Percentiles rank a stretch among this genome's conserved stretches.
Evolutionary conservation across 2,888 invertebrate species (phyloP).

Genomic region (Zeuzera pyrina): DNA sequence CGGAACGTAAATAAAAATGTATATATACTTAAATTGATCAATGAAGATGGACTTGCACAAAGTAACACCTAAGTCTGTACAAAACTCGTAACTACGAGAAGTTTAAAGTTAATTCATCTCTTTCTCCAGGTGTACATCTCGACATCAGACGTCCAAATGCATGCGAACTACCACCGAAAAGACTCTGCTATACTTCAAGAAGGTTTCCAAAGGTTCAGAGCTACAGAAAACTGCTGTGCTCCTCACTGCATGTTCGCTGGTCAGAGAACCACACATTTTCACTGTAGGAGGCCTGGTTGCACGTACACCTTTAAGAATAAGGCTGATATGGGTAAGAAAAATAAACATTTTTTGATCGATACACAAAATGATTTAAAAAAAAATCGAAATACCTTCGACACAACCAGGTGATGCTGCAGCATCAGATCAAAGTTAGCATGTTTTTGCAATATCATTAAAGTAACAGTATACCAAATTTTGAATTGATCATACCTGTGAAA

Average conservation of each 20-base stretch:
- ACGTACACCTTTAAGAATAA: conserved; percentile 98
- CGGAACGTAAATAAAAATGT: too few relatives aligned
- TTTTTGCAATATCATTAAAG: too few relatives aligned
- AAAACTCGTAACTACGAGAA: too few relatives aligned
- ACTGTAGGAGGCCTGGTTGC: conserved; percentile 92
- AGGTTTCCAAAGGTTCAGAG: conserved; percentile 96
- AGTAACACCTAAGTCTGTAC: too few relatives aligned
- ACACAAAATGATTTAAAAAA: too few relatives aligned
- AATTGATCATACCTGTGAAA: too few relatives aligned
- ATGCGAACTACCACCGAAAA: conserved; percentile 98
- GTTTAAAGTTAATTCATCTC: too few relatives aligned
- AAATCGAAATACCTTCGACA: too few relatives aligned
- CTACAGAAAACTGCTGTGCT: conserved; percentile 95
- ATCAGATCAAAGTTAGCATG: too few relatives aligned
- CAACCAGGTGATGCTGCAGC: too few relatives aligned
- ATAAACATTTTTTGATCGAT: neutral
- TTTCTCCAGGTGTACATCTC: conserved; percentile 89
- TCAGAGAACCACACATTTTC: conserved; percentile 97
- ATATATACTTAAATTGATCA: too few relatives aligned
- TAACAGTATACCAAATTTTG: too few relatives aligned
- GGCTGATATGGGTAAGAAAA: conserved; percentile 95
- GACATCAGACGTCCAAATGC: conserved; percentile 99
- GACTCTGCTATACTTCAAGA: conserved; percentile 98
- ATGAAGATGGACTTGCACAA: neutral
- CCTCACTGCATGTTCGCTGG: conserved; percentile 93